Percentiles rank a stretch among this genome's conserved stretches.
These are phyloP conservation scores for Cladopsammia gracilis DNA, from an alignment of 64 coral and sea anemone species.

Conservation along the genomic window DNA sequence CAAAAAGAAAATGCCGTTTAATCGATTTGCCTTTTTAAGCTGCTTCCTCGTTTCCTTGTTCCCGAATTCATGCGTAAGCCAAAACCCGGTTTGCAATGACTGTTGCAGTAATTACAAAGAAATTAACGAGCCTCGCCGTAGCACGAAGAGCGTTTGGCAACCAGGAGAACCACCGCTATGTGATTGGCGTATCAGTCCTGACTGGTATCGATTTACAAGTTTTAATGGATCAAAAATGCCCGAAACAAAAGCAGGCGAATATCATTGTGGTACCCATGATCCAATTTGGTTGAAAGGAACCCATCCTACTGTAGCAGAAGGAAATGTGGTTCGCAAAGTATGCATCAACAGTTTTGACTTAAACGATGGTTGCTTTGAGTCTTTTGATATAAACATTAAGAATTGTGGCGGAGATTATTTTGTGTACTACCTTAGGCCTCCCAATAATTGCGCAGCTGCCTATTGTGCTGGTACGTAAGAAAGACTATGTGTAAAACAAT, in stretches of 20 bases:
- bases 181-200: background rate
- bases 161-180: background rate
- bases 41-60: too few species aligned
- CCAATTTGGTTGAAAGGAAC: conserved; percentile 21
- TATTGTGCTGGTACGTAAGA: conserved; percentile 23
- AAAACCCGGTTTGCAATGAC: too few species aligned
- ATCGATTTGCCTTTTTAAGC: too few species aligned
- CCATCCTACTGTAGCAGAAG: background rate
- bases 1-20: too few species aligned
- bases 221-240: background rate
- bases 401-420: conserved; percentile 1
- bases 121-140: background rate
- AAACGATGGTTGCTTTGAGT: background rate
- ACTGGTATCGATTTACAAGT: conserved; percentile 16
- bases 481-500: background rate
- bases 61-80: too few species aligned
- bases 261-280: background rate
- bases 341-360: background rate
- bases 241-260: too few species aligned
- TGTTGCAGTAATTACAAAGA: background rate
- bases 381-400: background rate
- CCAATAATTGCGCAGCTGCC: background rate
- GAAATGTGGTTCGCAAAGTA: background rate
- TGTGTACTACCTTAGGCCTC: conserved; percentile 14
- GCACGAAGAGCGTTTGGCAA: background rate